Evolutionary conservation across 1,140 invertebrate species (phyloP).

Genomic region (Sitobion miscanthi): DNA sequence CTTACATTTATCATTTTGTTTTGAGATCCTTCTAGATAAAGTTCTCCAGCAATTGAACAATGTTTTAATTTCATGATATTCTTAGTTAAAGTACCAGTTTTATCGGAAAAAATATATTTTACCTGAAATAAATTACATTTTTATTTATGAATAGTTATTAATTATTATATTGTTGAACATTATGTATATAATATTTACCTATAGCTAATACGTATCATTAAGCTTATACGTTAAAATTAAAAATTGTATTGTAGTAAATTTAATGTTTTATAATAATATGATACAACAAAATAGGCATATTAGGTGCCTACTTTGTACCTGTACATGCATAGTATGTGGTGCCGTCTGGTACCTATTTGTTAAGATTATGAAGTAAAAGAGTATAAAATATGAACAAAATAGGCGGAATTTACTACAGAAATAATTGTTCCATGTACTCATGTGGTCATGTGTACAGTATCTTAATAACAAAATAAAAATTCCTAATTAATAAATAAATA

Average conservation of each 20-base stretch:
- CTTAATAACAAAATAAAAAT: constrained; percentile 57
- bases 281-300: background rate
- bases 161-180: no score
- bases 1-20: constrained; percentile 42
- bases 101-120: constrained; percentile 96
- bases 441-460: background rate
- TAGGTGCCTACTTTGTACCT: background rate
- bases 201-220: background rate
- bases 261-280: background rate
- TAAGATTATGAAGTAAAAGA: background rate
- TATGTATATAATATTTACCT: no score
- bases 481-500: constrained; percentile 68
- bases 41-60: constrained; percentile 82
- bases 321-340: background rate
- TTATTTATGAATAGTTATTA: background rate
- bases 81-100: constrained; percentile 96
- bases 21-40: constrained; percentile 64
- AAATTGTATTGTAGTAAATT: background rate
- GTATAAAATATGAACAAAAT: background rate
- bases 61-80: constrained; percentile 94
- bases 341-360: background rate
- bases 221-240: background rate
- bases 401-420: background rate
- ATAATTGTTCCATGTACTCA: background rate
- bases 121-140: constrained; percentile 66